Conservation (phyloP, 2,797 vertebrate species). For the Australoheros facetus region DNA sequence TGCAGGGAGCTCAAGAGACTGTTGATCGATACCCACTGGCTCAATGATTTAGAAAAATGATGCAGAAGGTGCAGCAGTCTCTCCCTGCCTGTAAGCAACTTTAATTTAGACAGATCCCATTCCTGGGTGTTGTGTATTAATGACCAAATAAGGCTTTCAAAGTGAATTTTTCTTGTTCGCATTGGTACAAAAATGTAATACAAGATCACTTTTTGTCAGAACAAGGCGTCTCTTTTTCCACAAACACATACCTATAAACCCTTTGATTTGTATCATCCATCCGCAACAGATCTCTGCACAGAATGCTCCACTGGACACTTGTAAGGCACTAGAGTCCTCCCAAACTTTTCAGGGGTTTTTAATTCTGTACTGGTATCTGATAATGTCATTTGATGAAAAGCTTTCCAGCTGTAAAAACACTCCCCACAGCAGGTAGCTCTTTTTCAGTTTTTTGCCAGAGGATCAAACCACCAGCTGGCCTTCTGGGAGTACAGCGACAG, state of each 20-base stretch:
- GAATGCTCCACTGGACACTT: background rate
- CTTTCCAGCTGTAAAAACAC: background rate
- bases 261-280: background rate
- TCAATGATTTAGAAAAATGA: background rate
- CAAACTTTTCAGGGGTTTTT: background rate
- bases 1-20: constrained; percentile 5
- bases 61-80: too few species aligned
- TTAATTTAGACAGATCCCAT: too few species aligned
- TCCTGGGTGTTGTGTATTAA: background rate
- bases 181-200: background rate
- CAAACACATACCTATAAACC: background rate
- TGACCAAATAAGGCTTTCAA: background rate
- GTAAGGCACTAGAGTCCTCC: background rate
- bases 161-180: background rate
- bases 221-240: background rate
- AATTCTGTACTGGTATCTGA: background rate
- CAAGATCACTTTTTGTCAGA: too few species aligned
- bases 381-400: background rate
- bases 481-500: background rate
- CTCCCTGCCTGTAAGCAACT: background rate
- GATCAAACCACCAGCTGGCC: constrained; percentile 36
- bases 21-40: constrained; percentile 36
- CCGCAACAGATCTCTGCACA: background rate
- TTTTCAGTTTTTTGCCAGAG: background rate
- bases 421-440: background rate